Conservation (phyloP, 2,888 invertebrate species). For the Eristalis intricaria region DNA sequence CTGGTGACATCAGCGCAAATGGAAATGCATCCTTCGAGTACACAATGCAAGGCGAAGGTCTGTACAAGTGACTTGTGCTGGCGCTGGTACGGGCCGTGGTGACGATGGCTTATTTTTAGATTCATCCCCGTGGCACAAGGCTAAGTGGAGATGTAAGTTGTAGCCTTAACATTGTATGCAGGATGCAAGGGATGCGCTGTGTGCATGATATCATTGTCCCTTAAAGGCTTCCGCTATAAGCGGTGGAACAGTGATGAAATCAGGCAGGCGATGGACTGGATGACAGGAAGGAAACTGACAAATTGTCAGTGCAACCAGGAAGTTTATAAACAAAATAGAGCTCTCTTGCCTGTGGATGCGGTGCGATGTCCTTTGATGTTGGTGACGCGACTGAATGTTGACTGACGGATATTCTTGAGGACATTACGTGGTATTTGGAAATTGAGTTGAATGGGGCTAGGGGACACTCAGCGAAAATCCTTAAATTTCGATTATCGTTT, state of each 20-base stretch:
- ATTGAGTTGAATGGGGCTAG: too few species aligned
- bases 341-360: not conserved
- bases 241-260: not conserved
- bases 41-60: conserved; percentile 22
- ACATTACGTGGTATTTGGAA: too few species aligned
- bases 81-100: too few species aligned
- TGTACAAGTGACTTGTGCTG: conserved; percentile 47
- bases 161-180: conserved; percentile 44
- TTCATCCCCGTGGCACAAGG: conserved; percentile 28
- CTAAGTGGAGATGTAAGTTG: conserved; percentile 46
- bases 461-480: too few species aligned
- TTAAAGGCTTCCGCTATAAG: not conserved
- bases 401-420: too few species aligned
- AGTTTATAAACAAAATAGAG: not conserved
- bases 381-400: not conserved
- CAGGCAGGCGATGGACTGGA: not conserved
- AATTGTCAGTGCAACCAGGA: not conserved
- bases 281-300: not conserved
- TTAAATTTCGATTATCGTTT: too few species aligned
- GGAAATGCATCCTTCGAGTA: conserved; percentile 24
- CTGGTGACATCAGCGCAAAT: conserved; percentile 33
- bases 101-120: not conserved
- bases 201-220: conserved; percentile 7
- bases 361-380: not conserved
- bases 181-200: not conserved